These are phyloP conservation scores for Thalassoma bifasciatum DNA, from an alignment of 2,113 vertebrate species.

Conservation along the genomic window DNA sequence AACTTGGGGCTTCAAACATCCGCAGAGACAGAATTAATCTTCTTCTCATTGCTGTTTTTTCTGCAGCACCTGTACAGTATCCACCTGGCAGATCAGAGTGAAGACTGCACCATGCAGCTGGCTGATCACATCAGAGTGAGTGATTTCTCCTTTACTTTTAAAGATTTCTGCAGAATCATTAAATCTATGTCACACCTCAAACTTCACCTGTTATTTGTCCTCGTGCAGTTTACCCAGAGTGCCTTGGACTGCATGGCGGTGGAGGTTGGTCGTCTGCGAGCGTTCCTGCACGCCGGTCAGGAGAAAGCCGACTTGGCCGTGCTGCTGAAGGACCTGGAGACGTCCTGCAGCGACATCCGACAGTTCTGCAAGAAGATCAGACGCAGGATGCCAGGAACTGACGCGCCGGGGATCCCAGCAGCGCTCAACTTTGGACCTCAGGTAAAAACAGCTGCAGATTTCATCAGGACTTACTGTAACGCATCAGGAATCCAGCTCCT, in stretches of 20 bases:
- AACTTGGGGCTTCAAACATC: too few relatives aligned
- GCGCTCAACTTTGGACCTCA: slow-evolving; percentile 90
- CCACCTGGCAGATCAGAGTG: slow-evolving; percentile 90
- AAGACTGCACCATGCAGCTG: slow-evolving; percentile 95
- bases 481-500: too few relatives aligned
- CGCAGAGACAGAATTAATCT: too few relatives aligned
- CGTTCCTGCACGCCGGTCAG: slow-evolving; percentile 91
- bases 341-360: slow-evolving; percentile 93
- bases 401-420: slow-evolving; percentile 91
- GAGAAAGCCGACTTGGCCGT: slow-evolving; percentile 89
- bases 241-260: slow-evolving; percentile 97
- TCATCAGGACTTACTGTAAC: too few relatives aligned
- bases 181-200: too few relatives aligned
- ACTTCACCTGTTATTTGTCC: neutral
- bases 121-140: slow-evolving; percentile 92
- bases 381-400: slow-evolving; percentile 95
- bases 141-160: too few relatives aligned
- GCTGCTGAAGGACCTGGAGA: slow-evolving; percentile 95
- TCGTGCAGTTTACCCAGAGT: slow-evolving; percentile 94
- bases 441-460: slow-evolving; percentile 74
- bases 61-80: slow-evolving; percentile 95
- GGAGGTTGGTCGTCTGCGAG: slow-evolving; percentile 91
- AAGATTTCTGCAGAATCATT: too few relatives aligned
- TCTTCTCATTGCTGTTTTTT: neutral
- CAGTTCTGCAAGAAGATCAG: slow-evolving; percentile 99